Percentiles rank a stretch among this genome's conserved stretches.
phyloP scores from a whole-genome alignment of 2,888 invertebrate genomes.

The Taphrorychus bicolor region DNA sequence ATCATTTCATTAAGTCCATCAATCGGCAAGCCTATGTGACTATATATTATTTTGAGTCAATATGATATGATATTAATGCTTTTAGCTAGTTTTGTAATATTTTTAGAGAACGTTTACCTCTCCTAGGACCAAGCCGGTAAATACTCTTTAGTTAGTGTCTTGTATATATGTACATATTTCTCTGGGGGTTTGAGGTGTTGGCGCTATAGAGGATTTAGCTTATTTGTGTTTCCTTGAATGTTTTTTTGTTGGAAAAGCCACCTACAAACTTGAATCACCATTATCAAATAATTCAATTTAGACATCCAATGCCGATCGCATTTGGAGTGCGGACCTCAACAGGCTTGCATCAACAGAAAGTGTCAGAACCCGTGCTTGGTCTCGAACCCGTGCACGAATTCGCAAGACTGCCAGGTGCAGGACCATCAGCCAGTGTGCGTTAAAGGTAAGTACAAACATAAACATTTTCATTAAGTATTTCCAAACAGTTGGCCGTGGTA shows the following conservation, averaged over 20 bases:
- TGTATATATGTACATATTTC: conserved; percentile 36
- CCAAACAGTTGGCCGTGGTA: too few species aligned
- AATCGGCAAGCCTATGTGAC: background rate
- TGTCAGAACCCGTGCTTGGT: conserved; percentile 84
- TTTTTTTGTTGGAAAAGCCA: background rate
- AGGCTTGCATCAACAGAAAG: conserved; percentile 79
- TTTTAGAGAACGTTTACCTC: conserved; percentile 4
- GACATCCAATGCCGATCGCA: conserved; percentile 82
- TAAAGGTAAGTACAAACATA: conserved; percentile 70
- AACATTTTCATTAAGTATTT: too few species aligned
- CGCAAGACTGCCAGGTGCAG: conserved; percentile 82
- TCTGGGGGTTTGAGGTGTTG: conserved; percentile 10
- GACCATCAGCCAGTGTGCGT: conserved; percentile 86
- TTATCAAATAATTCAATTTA: conserved; percentile 21
- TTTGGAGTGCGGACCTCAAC: conserved; percentile 77
- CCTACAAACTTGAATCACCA: background rate
- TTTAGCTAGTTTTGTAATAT: background rate
- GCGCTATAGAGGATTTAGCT: conserved; percentile 6
- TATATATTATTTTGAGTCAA: background rate
- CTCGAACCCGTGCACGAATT: conserved; percentile 75
- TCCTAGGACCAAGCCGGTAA: conserved; percentile 19
- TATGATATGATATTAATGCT: background rate
- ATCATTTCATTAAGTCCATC: background rate
- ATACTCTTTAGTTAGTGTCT: conserved; percentile 10
- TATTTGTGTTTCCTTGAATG: conserved; percentile 13